Evolutionary conservation across 2,888 invertebrate species (phyloP).

Genomic region (Watsonalla cultraria): DNA sequence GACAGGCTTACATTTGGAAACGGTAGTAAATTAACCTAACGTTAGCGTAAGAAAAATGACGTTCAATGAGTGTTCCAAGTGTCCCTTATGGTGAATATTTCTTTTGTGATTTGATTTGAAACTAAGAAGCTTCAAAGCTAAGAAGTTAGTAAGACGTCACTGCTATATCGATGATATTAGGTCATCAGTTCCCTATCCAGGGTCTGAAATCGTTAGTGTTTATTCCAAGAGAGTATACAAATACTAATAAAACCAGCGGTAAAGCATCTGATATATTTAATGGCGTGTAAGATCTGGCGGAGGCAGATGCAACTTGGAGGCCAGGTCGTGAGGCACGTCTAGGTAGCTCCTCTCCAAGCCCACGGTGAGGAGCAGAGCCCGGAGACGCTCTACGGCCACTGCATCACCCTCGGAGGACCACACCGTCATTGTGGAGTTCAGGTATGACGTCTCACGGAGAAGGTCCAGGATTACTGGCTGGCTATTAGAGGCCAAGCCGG

Average conservation of each 20-base stretch:
- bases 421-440: conserved; percentile 85
- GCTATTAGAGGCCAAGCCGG: conserved; percentile 81
- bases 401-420: conserved; percentile 86
- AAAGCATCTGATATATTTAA: conserved; percentile 27
- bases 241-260: conserved; percentile 5
- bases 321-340: conserved; percentile 85
- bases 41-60: no score
- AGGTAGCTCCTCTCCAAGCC: conserved; percentile 85
- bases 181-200: no score
- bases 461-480: conserved; percentile 79
- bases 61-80: no score
- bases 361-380: conserved; percentile 81
- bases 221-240: no score
- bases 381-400: conserved; percentile 82
- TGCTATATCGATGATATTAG: no score
- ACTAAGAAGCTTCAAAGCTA: no score
- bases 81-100: no score
- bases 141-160: no score
- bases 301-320: conserved; percentile 68
- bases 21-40: no score
- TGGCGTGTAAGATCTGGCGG: conserved; percentile 45
- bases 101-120: no score
- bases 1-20: no score
- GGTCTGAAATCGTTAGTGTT: no score
- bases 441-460: conserved; percentile 67